Base-by-base conservation (phyloP, 2,113 vertebrate genomes). In the Rhagologus leucostigma region DNA sequence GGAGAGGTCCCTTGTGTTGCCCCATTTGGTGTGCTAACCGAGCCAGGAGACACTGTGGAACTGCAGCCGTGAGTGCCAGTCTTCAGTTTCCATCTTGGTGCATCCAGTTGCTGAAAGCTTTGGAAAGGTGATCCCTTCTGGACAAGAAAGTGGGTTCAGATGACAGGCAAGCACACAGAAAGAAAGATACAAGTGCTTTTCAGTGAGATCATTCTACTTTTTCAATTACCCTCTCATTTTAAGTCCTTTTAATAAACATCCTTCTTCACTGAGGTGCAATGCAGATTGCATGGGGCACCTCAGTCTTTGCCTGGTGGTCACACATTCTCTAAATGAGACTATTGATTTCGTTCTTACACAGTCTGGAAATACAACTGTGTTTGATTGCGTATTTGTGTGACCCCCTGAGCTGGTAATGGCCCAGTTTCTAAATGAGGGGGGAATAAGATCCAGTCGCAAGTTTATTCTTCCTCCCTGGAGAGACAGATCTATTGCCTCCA, bases 401-500 rank as follows among this genome's bases (percentile, higher is more conserved):
- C 86, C 64, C 89, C 64, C 83, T 64, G 59, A 75, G 86, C 8
- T 91, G 69, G 91, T 93, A 95, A 95, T 70, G 89, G 80, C 73
- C 73, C 42, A 76, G 60, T 95, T 95, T 91, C 73, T 41, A 86
- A 90, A 84, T 52, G 76, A 87, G 80, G 80, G 68, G 63, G 73
- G 80, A 95, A 84, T 80, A 70, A 77, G 86, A 84, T 92, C 76
- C 68, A 95, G 93, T 95, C 2, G 0, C 64, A 95, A 91, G 91
- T 90, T 95, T 95, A 87, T 65, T 93, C 84, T 93, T 88, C 64
- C 89, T 95, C 95, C 89, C 94, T 75, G 60, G 89, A 94, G 95
- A 95, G 92, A 68, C 44, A 89, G 39, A 75, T 82, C 86, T 91
- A 95, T 75, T 95, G 86, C 91, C 73, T 91, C 64, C 86, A 92